Percentiles rank a stretch among this genome's conserved stretches.
Conservation (phyloP, 2,888 invertebrate species). For the Scaptodrosophila latifasciaeformis region DNA sequence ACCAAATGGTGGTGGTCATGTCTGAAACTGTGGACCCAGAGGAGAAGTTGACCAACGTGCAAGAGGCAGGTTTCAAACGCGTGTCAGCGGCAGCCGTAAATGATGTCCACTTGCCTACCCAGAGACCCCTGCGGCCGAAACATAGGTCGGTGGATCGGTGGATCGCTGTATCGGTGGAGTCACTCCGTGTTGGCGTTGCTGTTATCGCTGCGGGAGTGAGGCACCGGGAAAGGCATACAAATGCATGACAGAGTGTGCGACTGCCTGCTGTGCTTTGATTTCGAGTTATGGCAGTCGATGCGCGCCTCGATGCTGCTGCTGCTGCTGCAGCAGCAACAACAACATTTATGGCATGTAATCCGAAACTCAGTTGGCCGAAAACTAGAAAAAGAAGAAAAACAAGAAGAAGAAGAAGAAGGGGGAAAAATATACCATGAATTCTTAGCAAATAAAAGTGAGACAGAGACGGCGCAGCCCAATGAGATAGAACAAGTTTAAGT, state of each 20-base stretch:
- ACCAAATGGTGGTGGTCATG: background rate
- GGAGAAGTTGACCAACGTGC: too few species aligned
- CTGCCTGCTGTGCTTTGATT: slow-evolving; percentile 62
- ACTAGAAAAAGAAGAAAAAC: slow-evolving; percentile 38
- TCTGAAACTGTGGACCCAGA: too few species aligned
- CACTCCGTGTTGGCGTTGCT: background rate
- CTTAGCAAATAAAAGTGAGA: background rate
- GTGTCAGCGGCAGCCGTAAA: slow-evolving; percentile 61
- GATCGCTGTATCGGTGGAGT: slow-evolving; percentile 6
- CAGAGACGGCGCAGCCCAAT: background rate
- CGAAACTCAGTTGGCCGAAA: slow-evolving; percentile 57
- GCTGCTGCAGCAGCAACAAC: slow-evolving; percentile 15
- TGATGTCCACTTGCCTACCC: slow-evolving; percentile 46
- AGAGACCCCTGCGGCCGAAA: slow-evolving; percentile 22
- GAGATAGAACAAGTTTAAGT: too few species aligned
- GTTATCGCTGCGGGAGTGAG: slow-evolving; percentile 33
- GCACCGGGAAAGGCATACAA: slow-evolving; percentile 48
- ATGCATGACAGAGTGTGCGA: slow-evolving; percentile 46
- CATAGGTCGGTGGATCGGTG: background rate
- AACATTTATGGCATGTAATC: slow-evolving; percentile 53
- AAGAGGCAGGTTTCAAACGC: slow-evolving; percentile 52
- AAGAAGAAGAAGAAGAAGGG: background rate
- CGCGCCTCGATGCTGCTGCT: slow-evolving; percentile 1
- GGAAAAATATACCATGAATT: background rate
- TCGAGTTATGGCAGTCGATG: slow-evolving; percentile 55